Conservation (phyloP, 2,888 invertebrate species). For the Griposia aprilina region DNA sequence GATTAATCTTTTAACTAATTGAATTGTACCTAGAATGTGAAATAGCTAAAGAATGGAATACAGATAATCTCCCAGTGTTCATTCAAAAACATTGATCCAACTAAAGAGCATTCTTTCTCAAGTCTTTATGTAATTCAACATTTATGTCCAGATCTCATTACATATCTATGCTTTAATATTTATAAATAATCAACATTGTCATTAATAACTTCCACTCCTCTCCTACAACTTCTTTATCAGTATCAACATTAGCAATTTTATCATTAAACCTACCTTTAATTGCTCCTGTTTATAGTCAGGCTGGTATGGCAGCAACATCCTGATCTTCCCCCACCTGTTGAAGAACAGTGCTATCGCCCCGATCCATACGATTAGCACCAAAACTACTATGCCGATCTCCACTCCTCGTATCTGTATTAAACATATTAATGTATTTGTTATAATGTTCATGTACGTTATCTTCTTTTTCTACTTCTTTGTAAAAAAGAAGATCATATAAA, state of each 20-base stretch:
- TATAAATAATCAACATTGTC: not conserved
- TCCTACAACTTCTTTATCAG: not conserved
- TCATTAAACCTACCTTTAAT: constrained; percentile 90
- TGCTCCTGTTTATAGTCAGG: constrained; percentile 97
- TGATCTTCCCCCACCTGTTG: constrained; percentile 97
- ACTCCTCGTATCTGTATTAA: constrained; percentile 94
- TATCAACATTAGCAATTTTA: not conserved
- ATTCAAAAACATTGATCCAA: not conserved
- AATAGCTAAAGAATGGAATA: not conserved
- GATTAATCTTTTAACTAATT: not conserved
- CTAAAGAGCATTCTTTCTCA: not conserved
- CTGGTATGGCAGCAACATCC: constrained; percentile 97
- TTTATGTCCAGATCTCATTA: not conserved
- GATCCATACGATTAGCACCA: constrained; percentile 96
- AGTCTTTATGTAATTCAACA: not conserved
- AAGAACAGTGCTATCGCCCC: constrained; percentile 96
- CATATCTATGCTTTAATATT: too few relatives aligned
- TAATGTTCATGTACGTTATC: not conserved
- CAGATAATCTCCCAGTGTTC: not conserved
- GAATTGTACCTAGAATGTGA: not conserved
- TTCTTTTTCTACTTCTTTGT: not conserved
- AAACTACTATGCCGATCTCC: constrained; percentile 96
- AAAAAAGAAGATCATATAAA: too few relatives aligned
- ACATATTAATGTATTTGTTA: constrained; percentile 18
- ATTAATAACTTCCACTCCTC: too few relatives aligned